phyloP scores from a whole-genome alignment of 2,113 vertebrate genomes.

The Numenius arquata region DNA sequence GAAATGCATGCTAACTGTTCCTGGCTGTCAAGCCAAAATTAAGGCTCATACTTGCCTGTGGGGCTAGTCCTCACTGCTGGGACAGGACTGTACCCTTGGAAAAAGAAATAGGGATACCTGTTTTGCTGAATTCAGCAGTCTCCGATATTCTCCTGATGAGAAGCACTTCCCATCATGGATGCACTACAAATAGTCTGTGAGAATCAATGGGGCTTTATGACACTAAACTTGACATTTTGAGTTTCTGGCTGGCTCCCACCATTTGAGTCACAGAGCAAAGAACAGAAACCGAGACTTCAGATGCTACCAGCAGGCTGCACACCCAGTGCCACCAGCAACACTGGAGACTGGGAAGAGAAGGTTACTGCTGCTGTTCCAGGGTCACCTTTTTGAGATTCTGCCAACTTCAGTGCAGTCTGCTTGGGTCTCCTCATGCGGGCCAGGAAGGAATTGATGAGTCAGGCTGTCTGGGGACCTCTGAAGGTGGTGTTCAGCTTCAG shows the following conservation, averaged over 20 bases:
- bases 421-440: background rate
- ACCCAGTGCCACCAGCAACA: background rate
- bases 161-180: background rate
- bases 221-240: background rate
- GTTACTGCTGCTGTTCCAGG: background rate
- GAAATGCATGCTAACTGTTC: background rate
- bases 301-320: background rate
- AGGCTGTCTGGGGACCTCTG: background rate
- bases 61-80: background rate
- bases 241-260: background rate
- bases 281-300: background rate
- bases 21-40: background rate
- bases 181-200: background rate
- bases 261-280: background rate
- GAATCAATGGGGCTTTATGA: background rate
- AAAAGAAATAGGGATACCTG: background rate
- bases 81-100: background rate
- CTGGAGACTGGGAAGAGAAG: background rate
- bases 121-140: background rate
- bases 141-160: background rate
- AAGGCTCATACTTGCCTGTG: background rate
- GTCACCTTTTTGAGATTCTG: background rate
- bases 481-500: background rate
- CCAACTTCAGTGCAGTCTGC: background rate
- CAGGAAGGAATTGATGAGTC: background rate